These are phyloP conservation scores for Porphyrio hochstetteri DNA, from an alignment of 2,113 vertebrate species.

Conservation along the genomic window DNA sequence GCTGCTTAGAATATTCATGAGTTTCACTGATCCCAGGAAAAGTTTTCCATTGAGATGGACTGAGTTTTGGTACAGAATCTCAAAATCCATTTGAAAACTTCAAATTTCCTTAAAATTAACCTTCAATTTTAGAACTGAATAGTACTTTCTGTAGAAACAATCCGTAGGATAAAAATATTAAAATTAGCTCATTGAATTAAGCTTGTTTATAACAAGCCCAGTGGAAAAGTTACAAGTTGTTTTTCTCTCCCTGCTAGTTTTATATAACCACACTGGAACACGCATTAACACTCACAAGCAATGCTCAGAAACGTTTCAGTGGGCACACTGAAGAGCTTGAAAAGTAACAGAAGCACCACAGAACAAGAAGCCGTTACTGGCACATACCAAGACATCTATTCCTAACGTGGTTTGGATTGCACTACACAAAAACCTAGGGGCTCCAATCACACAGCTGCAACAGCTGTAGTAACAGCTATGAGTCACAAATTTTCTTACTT, in stretches of 20 bases:
- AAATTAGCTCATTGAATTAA: neutral
- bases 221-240: neutral
- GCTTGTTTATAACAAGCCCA: neutral
- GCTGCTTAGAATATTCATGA: slow-evolving; percentile 45
- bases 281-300: neutral
- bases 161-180: neutral
- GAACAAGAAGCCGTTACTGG: neutral
- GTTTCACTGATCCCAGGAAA: neutral
- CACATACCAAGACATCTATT: neutral
- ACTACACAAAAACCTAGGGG: neutral
- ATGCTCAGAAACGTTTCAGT: neutral
- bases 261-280: neutral
- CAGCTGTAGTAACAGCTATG: neutral
- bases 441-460: neutral
- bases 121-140: neutral
- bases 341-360: neutral
- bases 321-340: neutral
- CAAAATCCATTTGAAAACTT: neutral
- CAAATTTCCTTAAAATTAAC: neutral
- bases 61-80: neutral
- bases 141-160: neutral
- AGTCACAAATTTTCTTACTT: neutral
- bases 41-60: neutral
- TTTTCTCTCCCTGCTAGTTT: neutral
- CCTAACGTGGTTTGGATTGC: neutral